These are phyloP conservation scores for Dryobota labecula DNA, from an alignment of 2,888 invertebrate genomes.

Conservation along the genomic window DNA sequence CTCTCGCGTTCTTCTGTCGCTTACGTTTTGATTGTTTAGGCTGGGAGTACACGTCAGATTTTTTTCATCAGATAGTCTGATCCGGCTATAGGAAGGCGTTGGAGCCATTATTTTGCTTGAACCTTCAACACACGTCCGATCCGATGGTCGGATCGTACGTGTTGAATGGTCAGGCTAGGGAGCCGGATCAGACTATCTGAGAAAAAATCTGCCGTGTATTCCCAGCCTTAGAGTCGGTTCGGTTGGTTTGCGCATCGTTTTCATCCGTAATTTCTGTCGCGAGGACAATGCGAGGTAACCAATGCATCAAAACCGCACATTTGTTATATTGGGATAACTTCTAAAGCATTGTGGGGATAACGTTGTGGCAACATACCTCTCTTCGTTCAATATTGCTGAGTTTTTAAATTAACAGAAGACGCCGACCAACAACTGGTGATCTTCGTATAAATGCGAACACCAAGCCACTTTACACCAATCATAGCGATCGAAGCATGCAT, in stretches of 20 bases:
- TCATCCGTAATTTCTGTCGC: conserved; percentile 2
- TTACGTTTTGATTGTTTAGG: not conserved
- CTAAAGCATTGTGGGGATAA: conserved; percentile 17
- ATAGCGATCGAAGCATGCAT: conserved; percentile 53
- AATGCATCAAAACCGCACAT: conserved; percentile 40
- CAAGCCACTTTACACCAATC: conserved; percentile 34
- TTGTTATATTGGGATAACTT: conserved; percentile 20
- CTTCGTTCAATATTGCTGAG: conserved; percentile 41
- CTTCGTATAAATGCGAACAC: conserved; percentile 57
- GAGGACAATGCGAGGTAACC: conserved; percentile 49
- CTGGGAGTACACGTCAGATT: too few relatives aligned
- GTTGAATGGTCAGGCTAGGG: too few relatives aligned
- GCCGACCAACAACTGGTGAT: conserved; percentile 30
- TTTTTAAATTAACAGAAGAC: conserved; percentile 41
- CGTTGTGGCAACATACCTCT: conserved; percentile 29
- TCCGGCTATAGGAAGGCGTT: too few relatives aligned
- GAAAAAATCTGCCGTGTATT: too few relatives aligned
- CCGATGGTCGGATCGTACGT: too few relatives aligned
- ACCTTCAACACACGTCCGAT: too few relatives aligned
- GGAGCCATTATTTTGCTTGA: too few relatives aligned
- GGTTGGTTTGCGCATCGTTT: conserved; percentile 19
- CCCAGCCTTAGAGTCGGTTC: conserved; percentile 25
- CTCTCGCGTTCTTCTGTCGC: conserved; percentile 46
- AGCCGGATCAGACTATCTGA: too few relatives aligned
- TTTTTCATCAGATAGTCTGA: too few relatives aligned